phyloP scores from a whole-genome alignment of 2,888 invertebrate genomes.

The Chloroclysta siterata region DNA sequence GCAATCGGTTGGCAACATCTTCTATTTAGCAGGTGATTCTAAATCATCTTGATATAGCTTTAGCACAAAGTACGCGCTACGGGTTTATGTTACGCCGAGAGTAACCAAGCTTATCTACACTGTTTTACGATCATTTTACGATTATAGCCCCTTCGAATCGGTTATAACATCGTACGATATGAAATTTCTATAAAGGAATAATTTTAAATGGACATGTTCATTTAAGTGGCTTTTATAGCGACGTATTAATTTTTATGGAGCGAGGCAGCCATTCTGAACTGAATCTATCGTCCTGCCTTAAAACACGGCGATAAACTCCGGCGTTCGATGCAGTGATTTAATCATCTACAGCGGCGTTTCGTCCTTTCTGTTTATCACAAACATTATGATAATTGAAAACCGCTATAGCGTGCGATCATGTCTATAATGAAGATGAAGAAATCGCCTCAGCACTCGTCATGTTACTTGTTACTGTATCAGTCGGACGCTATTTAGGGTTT shows the following conservation, averaged over 20 bases:
- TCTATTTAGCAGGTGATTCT: slow-evolving; percentile 5
- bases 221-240: slow-evolving; percentile 67
- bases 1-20: background rate
- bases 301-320: slow-evolving; percentile 35
- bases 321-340: slow-evolving; percentile 5
- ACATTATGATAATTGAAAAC: slow-evolving; percentile 16
- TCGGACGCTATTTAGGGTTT: no score
- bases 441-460: background rate
- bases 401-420: slow-evolving; percentile 1
- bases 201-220: slow-evolving; percentile 79
- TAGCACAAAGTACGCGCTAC: slow-evolving; percentile 56
- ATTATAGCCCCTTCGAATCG: slow-evolving; percentile 80
- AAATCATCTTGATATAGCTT: slow-evolving; percentile 56
- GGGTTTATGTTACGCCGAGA: slow-evolving; percentile 67
- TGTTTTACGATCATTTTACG: slow-evolving; percentile 79
- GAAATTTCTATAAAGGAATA: slow-evolving; percentile 79
- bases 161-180: slow-evolving; percentile 80
- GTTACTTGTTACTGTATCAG: background rate
- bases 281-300: slow-evolving; percentile 38
- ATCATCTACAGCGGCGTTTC: background rate
- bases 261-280: slow-evolving; percentile 35
- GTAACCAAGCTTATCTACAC: slow-evolving; percentile 73
- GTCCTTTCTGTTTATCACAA: slow-evolving; percentile 16
- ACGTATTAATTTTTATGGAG: slow-evolving; percentile 68
- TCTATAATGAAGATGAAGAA: slow-evolving; percentile 2